phyloP scores from a whole-genome alignment of 1,140 invertebrate genomes.

The Bicyclus anynana region DNA sequence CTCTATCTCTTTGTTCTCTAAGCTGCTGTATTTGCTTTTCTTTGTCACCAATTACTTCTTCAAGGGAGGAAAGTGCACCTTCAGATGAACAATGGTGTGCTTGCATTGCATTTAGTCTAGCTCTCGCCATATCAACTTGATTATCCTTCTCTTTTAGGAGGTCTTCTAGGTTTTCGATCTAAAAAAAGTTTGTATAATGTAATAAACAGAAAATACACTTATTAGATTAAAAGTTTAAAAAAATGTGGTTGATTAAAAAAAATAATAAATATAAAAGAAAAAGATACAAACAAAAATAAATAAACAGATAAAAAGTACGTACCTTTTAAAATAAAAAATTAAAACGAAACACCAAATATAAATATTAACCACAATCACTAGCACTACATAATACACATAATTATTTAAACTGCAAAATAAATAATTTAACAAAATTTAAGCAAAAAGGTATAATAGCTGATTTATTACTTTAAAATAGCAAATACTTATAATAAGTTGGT shows the following conservation, averaged over 20 bases:
- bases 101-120: constrained; percentile 92
- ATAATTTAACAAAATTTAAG: background rate
- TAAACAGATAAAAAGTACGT: constrained; percentile 18
- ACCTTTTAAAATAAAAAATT: constrained; percentile 16
- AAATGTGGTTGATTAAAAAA: background rate
- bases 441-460: background rate
- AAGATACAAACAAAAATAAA: background rate
- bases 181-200: constrained; percentile 32
- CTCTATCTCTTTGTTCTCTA: constrained; percentile 93
- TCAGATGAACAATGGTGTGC: constrained; percentile 95
- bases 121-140: constrained; percentile 96
- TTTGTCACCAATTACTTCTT: constrained; percentile 97
- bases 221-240: background rate
- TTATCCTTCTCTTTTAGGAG: constrained; percentile 98
- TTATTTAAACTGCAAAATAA: background rate
- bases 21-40: constrained; percentile 95
- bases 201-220: background rate
- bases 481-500: too few species aligned
- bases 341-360: background rate
- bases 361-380: constrained; percentile 5
- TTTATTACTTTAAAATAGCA: too few species aligned
- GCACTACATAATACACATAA: background rate
- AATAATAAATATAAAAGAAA: constrained; percentile 4
- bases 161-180: constrained; percentile 99
- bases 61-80: constrained; percentile 93